Evolutionary conservation across 2,888 invertebrate genomes (phyloP), one percentile per base, ranked within the genome.

Genomic region (Dicyrtoma fusca): DNA sequence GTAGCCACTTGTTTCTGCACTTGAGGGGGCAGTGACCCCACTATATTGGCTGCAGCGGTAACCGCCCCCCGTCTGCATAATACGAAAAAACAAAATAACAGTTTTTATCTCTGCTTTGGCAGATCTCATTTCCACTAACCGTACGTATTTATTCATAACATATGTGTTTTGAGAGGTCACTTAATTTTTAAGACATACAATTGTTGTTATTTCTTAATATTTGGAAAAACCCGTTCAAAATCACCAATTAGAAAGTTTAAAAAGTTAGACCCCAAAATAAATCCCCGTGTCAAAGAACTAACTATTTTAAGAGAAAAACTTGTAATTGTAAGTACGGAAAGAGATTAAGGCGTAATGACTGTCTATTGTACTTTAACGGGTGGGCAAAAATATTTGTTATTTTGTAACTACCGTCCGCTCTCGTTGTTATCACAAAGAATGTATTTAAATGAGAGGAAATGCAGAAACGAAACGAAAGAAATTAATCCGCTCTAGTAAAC

Each of bases 1-100:
- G 78, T 75, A 69, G 80, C 80, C 74, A 80, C 75, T 77, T 80
- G 77, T 78, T 80, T 79, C 76, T 80, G 77, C 63, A 79, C 78
- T 72, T 80, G 77, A 74, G 77, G 79, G 77, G 80, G 79, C 62
- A 79, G 77, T 70, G 77, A 75, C 69, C 79, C 79, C 68, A 77
- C 79, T 62, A 77, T 57, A 73, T 76, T 75, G 66, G 74, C 76
- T 70, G 79, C 79, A 73, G 80, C 79, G 44, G 74, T 51, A 49
- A 78, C 72, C 71, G 77, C 77, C 73, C 78, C 79, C 74, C 79
- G 79, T 78, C 79, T 79, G 75, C 74, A 77, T 57, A 77, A 70
- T 70, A 59, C 61, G 69, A 75, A 53, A 76, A 75, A 75, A 69
- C 71, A 73, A 71, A 72, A 69, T 21, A 72, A 69, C 47, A 69